Base-by-base conservation (phyloP, 2,888 invertebrate genomes). In the Amiota mariae region DNA sequence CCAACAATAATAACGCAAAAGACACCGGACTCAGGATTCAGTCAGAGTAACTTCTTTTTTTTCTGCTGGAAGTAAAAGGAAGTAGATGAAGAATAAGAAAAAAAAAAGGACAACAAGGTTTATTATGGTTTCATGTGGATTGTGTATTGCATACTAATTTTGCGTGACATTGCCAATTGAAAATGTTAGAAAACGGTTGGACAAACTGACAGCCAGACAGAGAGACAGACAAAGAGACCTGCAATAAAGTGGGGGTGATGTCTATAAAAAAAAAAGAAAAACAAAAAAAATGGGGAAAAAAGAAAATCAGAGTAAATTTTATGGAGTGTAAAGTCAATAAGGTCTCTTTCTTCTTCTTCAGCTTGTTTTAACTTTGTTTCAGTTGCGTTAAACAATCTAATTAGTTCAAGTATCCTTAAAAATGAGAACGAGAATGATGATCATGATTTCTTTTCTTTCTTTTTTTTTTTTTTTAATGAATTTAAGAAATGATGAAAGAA, bases 71-170 rank as follows among this genome's bases (percentile, higher is more conserved):
- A 36, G 36, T 36, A 36, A 6, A 36, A 36, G 36, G 36, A 36
- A 36, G 36, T 36, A 36, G 36, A 36, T 36, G 36, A 36, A 36
- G 6, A 36, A 36, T 36, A 36, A 36, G n/a, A n/a, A 36, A 76
- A 70, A 80, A 78, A 85, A 84, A 82, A 85, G 85, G 85, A 82
- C 84, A 83, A 83, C 82, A 84, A 83, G 85, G 85, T 81, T 85
- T 85, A 83, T 86, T 84, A 82, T 85, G 86, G 85, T 85, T 86
- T 82, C 80, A 82, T 83, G 81, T 80, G 81, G 76, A 81, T 80
- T 82, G 81, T 85, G 85, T 79, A 81, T 78, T 79, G 85, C 85
- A 85, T 85, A 85, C 79, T 81, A 85, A 85, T 76, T 24, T 47
- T 13, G 64, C 46, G 18, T 18, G 81, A 78, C 79, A 82, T 82